These are phyloP conservation scores for Sarcophaga variegata DNA, from an alignment of 2,888 invertebrate genomes.

Conservation along the genomic window DNA sequence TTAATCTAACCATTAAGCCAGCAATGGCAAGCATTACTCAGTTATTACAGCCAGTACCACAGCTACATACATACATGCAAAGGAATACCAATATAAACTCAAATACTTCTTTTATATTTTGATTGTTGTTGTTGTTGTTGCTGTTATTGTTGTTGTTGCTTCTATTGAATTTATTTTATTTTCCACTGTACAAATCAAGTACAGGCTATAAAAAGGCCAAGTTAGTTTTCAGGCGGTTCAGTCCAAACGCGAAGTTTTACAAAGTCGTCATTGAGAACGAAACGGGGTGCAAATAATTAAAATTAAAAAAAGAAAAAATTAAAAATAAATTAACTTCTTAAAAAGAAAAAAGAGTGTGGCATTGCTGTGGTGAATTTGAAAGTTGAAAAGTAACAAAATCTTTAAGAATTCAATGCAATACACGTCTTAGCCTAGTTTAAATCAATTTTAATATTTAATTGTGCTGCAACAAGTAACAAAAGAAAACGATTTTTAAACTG, in stretches of 20 bases:
- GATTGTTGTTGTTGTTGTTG: too few relatives aligned
- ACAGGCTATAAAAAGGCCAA: conserved; percentile 78
- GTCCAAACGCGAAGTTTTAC: conserved; percentile 75
- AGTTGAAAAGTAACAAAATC: conserved; percentile 29
- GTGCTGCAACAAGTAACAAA: not conserved
- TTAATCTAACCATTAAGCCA: conserved; percentile 23
- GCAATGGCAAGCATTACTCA: conserved; percentile 5
- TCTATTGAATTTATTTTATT: conserved; percentile 36
- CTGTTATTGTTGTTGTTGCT: not conserved
- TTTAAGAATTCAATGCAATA: conserved; percentile 52
- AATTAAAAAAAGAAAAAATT: conserved; percentile 26
- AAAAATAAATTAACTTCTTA: conserved; percentile 14
- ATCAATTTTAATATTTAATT: not conserved
- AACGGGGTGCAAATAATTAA: conserved; percentile 53
- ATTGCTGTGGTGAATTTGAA: conserved; percentile 53
- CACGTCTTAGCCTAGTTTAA: conserved; percentile 4
- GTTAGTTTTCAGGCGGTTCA: conserved; percentile 77
- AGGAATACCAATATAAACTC: conserved; percentile 31
- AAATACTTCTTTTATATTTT: too few relatives aligned
- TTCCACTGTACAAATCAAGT: conserved; percentile 64
- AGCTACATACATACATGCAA: conserved; percentile 21
- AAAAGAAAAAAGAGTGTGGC: conserved; percentile 26
- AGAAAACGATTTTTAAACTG: conserved; percentile 30
- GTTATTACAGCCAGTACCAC: conserved; percentile 29
- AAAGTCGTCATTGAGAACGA: conserved; percentile 69